A percentile compares a stretch with the other conserved stretches of the same genome.
Conservation (phyloP, 1,140 invertebrate species). For the Drosophila leontia region DNA sequence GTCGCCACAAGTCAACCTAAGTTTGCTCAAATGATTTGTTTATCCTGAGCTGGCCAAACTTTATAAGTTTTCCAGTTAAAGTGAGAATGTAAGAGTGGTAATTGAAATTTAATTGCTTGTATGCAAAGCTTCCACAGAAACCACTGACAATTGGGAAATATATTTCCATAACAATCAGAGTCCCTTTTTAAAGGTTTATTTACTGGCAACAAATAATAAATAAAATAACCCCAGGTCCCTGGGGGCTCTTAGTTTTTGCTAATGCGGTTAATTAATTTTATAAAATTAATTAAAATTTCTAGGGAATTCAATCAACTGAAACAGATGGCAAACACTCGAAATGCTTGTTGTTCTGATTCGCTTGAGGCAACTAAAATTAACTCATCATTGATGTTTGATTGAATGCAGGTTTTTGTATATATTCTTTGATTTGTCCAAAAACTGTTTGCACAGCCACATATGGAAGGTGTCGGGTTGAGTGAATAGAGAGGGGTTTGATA, state of each 20-base stretch:
- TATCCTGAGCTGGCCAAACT: slow-evolving; percentile 21
- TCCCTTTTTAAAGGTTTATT: background rate
- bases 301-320: slow-evolving; percentile 18
- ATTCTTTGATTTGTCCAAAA: slow-evolving; percentile 2
- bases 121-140: slow-evolving; percentile 30
- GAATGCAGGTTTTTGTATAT: background rate
- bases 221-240: background rate
- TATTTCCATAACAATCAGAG: slow-evolving; percentile 22
- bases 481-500: background rate
- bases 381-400: slow-evolving; percentile 10
- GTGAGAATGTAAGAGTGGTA: slow-evolving; percentile 24
- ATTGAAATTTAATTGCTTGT: slow-evolving; percentile 52
- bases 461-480: background rate
- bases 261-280: slow-evolving; percentile 25
- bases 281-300: slow-evolving; percentile 1
- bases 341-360: background rate
- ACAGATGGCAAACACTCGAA: background rate
- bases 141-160: slow-evolving; percentile 22
- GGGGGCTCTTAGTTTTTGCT: slow-evolving; percentile 1
- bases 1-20: background rate
- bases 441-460: slow-evolving; percentile 1
- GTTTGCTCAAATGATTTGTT: background rate
- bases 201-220: background rate
- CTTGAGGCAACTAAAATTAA: slow-evolving; percentile 9
- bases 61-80: slow-evolving; percentile 13